These are phyloP conservation scores for Epizoanthus scotinus DNA, from an alignment of 92 coral and sea anemone genomes.

Conservation along the genomic window DNA sequence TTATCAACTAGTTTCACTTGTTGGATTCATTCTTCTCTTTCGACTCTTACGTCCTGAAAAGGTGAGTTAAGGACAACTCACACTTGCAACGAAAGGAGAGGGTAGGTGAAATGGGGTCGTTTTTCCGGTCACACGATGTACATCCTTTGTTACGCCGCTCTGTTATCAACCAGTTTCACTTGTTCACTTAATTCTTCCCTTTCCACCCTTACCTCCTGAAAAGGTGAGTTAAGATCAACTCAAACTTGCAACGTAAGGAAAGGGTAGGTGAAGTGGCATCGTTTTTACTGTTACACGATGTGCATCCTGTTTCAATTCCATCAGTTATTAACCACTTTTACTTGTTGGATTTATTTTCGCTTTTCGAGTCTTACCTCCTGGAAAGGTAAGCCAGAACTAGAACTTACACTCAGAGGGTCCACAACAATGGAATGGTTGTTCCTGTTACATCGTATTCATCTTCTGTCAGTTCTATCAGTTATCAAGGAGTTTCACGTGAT, in stretches of 20 bases:
- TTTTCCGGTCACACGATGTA: too few relatives aligned
- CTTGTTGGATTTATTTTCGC: slow-evolving; percentile 90
- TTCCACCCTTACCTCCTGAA: slow-evolving; percentile 87
- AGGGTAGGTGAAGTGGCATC: too few relatives aligned
- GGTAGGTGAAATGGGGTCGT: too few relatives aligned
- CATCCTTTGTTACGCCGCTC: slow-evolving; percentile 60
- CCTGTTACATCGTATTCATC: too few relatives aligned
- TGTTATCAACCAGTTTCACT: slow-evolving; percentile 64
- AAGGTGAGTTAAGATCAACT: slow-evolving; percentile 52
- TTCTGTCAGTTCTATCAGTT: slow-evolving; percentile 67
- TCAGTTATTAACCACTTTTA: slow-evolving; percentile 69
- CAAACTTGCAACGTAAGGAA: too few relatives aligned
- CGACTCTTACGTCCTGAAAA: slow-evolving; percentile 84
- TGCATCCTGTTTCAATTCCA: slow-evolving; percentile 52
- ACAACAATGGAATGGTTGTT: too few relatives aligned
- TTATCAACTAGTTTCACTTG: slow-evolving; percentile 67
- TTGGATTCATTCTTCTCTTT: slow-evolving; percentile 94
- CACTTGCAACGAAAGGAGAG: too few relatives aligned
- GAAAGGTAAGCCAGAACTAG: slow-evolving; percentile 48
- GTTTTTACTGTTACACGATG: too few relatives aligned
- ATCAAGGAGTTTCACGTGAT: slow-evolving; percentile 67
- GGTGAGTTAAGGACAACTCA: slow-evolving; percentile 37
- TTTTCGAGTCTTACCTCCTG: slow-evolving; percentile 89
- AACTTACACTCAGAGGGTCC: too few relatives aligned
- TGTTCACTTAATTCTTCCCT: slow-evolving; percentile 90